Conservation (phyloP, 2,888 invertebrate species). For the Pomacea canaliculata region DNA sequence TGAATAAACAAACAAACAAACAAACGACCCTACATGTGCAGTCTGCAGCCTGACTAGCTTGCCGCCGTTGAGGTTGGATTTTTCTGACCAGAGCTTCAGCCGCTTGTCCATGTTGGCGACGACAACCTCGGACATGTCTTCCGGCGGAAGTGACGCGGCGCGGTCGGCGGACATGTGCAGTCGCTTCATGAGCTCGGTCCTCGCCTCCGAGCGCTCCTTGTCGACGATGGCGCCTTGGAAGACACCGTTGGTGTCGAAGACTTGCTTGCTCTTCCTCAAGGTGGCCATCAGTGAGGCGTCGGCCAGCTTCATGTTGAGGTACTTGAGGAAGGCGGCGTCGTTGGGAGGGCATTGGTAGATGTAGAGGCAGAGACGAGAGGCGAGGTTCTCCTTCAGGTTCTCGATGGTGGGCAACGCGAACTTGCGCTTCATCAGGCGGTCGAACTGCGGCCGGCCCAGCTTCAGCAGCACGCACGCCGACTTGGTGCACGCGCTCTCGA, state of each 20-base stretch:
- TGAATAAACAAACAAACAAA: no score
- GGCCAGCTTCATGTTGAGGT: constrained; percentile 52
- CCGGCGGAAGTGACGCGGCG: constrained; percentile 30
- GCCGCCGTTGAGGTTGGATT: constrained; percentile 30
- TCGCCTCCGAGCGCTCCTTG: constrained; percentile 11
- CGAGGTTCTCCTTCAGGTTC: constrained; percentile 45
- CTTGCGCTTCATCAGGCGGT: constrained; percentile 49
- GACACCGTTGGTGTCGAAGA: constrained; percentile 5
- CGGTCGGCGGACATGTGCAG: constrained; percentile 33
- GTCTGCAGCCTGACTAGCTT: constrained; percentile 25
- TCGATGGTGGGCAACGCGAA: constrained; percentile 41
- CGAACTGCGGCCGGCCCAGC: constrained; percentile 48
- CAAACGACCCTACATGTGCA: background rate
- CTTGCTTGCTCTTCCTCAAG: constrained; percentile 12
- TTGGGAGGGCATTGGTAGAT: constrained; percentile 48
- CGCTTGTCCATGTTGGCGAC: constrained; percentile 34
- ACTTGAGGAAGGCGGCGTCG: constrained; percentile 47
- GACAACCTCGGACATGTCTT: constrained; percentile 34
- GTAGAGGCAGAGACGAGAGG: constrained; percentile 50
- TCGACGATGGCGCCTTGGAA: constrained; percentile 1
- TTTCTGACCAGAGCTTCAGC: constrained; percentile 31
- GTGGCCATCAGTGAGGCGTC: constrained; percentile 36
- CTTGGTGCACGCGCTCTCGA: constrained; percentile 50
- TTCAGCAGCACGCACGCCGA: constrained; percentile 51
- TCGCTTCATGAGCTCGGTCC: constrained; percentile 29